Percentiles rank a stretch among this genome's conserved stretches.
These are phyloP conservation scores for Bombus sibiricus DNA, from an alignment of 1,140 invertebrate species.

Conservation along the genomic window DNA sequence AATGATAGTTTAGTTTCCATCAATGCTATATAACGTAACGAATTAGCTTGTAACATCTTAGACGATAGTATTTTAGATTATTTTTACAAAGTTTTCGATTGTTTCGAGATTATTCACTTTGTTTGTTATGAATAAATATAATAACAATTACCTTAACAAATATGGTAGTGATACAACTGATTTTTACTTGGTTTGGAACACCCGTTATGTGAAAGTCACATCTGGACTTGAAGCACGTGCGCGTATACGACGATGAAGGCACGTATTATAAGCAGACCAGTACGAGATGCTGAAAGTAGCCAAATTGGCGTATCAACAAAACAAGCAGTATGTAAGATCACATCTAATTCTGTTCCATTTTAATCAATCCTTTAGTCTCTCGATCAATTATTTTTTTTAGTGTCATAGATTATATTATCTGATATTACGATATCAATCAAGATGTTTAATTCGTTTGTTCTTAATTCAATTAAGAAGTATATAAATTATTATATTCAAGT, in stretches of 20 bases:
- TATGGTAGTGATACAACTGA: too few species aligned
- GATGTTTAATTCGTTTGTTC: background rate
- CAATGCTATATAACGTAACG: too few species aligned
- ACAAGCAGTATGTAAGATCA: background rate
- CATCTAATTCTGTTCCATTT: background rate
- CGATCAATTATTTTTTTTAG: too few species aligned
- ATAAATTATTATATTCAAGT: background rate
- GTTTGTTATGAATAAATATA: too few species aligned
- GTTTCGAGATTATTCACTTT: too few species aligned
- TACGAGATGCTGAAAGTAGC: slow-evolving; percentile 18
- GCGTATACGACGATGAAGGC: slow-evolving; percentile 4
- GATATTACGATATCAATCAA: too few species aligned
- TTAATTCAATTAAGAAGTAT: background rate
- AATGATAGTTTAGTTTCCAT: too few species aligned
- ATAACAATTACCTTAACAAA: too few species aligned
- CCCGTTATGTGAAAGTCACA: slow-evolving; percentile 26
- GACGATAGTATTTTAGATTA: too few species aligned
- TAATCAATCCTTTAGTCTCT: background rate
- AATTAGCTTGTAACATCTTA: too few species aligned
- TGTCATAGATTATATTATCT: background rate
- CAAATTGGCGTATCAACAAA: background rate
- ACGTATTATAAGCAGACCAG: background rate
- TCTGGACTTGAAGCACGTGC: slow-evolving; percentile 14
- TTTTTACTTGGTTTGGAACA: background rate
- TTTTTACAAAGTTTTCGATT: too few species aligned